These are phyloP conservation scores for Smittia sp. DNA, from an alignment of 2,888 invertebrate genomes.

Conservation along the genomic window DNA sequence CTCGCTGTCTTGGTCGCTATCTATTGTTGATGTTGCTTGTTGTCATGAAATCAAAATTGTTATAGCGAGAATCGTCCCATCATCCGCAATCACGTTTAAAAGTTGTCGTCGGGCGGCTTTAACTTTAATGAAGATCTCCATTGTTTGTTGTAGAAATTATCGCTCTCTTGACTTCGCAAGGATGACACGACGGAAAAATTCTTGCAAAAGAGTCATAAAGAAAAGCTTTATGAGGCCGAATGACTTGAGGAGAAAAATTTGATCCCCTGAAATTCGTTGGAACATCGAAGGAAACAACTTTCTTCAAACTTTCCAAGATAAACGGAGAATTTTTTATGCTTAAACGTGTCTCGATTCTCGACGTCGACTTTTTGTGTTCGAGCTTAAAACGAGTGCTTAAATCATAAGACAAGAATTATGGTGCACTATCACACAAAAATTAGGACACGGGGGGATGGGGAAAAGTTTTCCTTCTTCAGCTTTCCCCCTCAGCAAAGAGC, in stretches of 20 bases:
- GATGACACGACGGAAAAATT: background rate
- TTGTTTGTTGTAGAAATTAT: background rate
- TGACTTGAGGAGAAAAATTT: background rate
- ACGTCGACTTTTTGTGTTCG: background rate
- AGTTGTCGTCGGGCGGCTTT: background rate
- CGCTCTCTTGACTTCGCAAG: background rate
- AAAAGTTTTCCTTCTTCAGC: conserved; percentile 6
- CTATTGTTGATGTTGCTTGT: conserved; percentile 16
- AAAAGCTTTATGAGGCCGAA: background rate
- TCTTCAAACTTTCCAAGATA: background rate
- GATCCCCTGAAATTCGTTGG: background rate
- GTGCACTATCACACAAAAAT: conserved; percentile 18
- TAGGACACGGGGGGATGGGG: background rate
- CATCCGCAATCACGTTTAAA: conserved; percentile 11
- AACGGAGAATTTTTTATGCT: background rate
- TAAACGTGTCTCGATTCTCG: background rate
- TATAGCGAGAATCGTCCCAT: background rate
- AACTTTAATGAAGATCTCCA: conserved; percentile 4
- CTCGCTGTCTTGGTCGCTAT: conserved; percentile 1
- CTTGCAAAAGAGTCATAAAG: background rate
- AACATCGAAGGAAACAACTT: background rate
- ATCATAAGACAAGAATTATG: conserved; percentile 18
- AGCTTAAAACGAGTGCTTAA: conserved; percentile 22
- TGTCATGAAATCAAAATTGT: conserved; percentile 18
- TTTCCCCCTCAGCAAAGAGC: background rate